These are phyloP conservation scores for Corynorhinus townsendii DNA, from an alignment of 2,113 vertebrate genomes.

Conservation along the genomic window DNA sequence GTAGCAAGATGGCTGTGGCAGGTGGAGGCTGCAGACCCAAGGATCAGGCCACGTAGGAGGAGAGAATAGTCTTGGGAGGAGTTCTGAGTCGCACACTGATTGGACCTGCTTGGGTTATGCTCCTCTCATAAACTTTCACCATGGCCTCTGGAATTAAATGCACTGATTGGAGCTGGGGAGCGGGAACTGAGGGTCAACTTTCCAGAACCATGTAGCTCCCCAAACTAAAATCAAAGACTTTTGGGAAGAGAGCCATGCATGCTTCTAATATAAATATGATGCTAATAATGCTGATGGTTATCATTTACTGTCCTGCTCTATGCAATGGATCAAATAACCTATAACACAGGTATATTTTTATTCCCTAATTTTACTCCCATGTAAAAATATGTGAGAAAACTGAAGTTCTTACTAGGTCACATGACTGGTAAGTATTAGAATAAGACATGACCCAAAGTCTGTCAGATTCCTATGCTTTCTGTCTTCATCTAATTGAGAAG, in stretches of 20 bases:
- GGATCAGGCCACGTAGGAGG: background rate
- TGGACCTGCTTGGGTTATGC: background rate
- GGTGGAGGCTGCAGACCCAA: too few species aligned
- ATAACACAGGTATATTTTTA: background rate
- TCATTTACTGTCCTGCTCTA: background rate
- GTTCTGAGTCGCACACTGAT: background rate
- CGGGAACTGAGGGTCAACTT: background rate
- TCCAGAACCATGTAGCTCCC: background rate
- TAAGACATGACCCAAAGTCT: background rate
- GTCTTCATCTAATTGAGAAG: background rate
- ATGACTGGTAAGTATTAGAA: conserved; percentile 5
- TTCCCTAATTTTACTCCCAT: background rate
- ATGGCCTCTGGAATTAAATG: background rate
- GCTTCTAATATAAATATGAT: background rate
- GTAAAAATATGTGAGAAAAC: conserved; percentile 36
- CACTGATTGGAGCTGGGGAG: background rate
- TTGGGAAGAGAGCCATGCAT: background rate
- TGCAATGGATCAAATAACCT: background rate
- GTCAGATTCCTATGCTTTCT: background rate
- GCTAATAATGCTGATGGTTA: background rate
- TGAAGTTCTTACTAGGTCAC: background rate
- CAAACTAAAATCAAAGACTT: background rate
- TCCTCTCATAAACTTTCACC: background rate
- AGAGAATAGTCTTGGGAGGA: background rate
- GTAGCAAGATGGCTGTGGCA: background rate